phyloP scores from a whole-genome alignment of 2,888 invertebrate genomes.

The Ophion slaviceki region DNA sequence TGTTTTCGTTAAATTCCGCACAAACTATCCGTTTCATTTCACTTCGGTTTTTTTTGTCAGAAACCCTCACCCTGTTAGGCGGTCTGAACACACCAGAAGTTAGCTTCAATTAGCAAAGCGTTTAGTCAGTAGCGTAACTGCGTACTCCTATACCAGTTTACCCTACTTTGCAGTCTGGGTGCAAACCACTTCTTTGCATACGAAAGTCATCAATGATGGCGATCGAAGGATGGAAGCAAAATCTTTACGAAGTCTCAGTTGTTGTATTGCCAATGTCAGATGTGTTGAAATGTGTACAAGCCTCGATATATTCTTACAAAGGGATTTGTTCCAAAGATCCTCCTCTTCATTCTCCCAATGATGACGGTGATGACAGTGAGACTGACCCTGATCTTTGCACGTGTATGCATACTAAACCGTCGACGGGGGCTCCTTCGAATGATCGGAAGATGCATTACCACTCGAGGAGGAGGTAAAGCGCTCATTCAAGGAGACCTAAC shows the following conservation, averaged over 20 bases:
- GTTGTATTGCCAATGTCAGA: not conserved
- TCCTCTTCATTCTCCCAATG: not conserved
- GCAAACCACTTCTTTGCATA: not conserved
- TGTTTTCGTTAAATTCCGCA: too few relatives aligned
- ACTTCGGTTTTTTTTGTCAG: too few relatives aligned
- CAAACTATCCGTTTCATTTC: too few relatives aligned
- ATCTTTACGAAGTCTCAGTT: not conserved
- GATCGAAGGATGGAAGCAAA: not conserved
- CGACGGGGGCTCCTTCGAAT: not conserved
- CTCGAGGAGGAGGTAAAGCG: slow-evolving; percentile 55
- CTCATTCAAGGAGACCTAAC: slow-evolving; percentile 49
- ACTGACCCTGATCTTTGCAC: not conserved
- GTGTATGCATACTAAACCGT: not conserved
- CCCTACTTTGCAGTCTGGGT: not conserved
- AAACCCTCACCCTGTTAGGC: too few relatives aligned
- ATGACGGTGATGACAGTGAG: not conserved
- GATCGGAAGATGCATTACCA: slow-evolving; percentile 35
- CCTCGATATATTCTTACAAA: not conserved
- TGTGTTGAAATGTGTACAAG: not conserved
- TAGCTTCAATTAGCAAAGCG: too few relatives aligned
- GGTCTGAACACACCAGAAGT: too few relatives aligned
- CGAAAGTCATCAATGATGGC: not conserved
- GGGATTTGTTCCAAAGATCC: not conserved
- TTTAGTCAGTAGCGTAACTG: too few relatives aligned
- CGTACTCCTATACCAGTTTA: too few relatives aligned